Percentiles rank a stretch among this genome's conserved stretches.
phyloP scores from a whole-genome alignment of 30 jellyfish, hydroid and myxozoan species.

The Sanderia malayensis region DNA sequence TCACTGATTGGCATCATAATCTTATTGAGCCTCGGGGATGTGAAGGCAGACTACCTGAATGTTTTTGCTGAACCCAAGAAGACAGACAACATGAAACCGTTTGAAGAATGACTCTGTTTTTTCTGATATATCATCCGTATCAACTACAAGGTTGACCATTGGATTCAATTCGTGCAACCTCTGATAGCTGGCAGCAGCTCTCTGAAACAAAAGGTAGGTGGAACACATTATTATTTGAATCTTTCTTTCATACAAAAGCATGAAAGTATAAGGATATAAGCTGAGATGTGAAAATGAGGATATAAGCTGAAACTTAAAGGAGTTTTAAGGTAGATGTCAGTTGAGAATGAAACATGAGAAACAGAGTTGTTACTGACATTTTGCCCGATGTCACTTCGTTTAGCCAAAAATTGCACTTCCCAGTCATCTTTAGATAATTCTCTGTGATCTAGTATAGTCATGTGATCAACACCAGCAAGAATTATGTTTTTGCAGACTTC shows the following conservation, averaged over 20 bases:
- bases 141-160: constrained; percentile 88
- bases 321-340: too few species aligned
- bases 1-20: too few species aligned
- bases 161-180: constrained; percentile 87
- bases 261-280: too few species aligned
- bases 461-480: constrained; percentile 91
- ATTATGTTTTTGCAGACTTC: constrained; percentile 90
- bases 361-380: constrained; percentile 64
- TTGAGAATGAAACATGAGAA: too few species aligned
- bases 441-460: constrained; percentile 80
- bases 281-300: too few species aligned
- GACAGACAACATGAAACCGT: constrained; percentile 88
- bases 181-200: constrained; percentile 73
- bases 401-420: constrained; percentile 68
- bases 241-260: too few species aligned
- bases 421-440: constrained; percentile 66
- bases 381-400: constrained; percentile 49
- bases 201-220: constrained; percentile 53
- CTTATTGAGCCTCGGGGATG: too few species aligned
- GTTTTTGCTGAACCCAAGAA: constrained; percentile 63
- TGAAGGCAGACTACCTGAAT: too few species aligned
- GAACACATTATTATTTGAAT: too few species aligned
- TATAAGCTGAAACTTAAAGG: too few species aligned
- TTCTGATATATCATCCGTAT: constrained; percentile 38
- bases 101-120: constrained; percentile 73